Conservation (phyloP, 2,113 vertebrate genomes). For the Salvator merianae region DNA sequence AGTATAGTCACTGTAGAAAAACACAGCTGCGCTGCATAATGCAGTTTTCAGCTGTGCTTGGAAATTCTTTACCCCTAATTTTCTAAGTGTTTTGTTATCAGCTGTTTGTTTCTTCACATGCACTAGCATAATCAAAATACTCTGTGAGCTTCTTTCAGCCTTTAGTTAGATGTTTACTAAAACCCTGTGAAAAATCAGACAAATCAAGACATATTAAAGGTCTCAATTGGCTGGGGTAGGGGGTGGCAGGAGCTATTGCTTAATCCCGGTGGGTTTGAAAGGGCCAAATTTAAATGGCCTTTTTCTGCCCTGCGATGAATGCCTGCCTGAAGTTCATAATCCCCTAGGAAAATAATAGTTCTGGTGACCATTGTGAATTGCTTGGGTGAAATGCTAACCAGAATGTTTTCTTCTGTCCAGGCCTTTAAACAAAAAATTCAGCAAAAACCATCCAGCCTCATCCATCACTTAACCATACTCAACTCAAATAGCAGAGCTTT, state of each 20-base stretch:
- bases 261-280: not conserved
- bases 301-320: not conserved
- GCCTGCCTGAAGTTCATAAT: not conserved
- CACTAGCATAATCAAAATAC: not conserved
- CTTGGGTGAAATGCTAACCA: not conserved
- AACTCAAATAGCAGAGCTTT: not conserved
- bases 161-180: not conserved
- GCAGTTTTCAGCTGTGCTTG: too few relatives aligned
- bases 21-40: not conserved
- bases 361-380: not conserved
- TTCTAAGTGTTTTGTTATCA: too few relatives aligned
- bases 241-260: not conserved
- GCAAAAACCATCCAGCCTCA: not conserved
- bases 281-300: not conserved
- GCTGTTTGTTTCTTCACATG: not conserved
- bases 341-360: slow-evolving; percentile 6
- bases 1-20: not conserved
- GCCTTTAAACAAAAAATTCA: not conserved
- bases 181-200: not conserved
- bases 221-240: not conserved
- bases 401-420: not conserved
- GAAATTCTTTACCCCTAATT: too few relatives aligned
- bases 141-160: not conserved
- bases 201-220: not conserved
- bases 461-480: not conserved